These are phyloP conservation scores for Anomalospiza imberbis DNA, from an alignment of 2,797 vertebrate genomes.

Conservation along the genomic window DNA sequence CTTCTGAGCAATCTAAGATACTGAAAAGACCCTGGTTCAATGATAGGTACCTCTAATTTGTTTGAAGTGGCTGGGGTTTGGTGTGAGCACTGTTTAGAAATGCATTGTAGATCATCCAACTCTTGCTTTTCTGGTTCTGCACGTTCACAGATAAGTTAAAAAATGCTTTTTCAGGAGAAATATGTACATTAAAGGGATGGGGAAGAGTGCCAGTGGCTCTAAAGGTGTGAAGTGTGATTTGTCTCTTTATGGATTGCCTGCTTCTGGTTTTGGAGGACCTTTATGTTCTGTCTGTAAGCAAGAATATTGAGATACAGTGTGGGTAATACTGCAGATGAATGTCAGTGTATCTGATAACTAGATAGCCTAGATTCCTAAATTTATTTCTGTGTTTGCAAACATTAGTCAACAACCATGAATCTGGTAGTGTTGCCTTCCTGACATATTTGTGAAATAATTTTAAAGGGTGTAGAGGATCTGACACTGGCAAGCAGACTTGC, in stretches of 20 bases:
- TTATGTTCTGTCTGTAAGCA: not conserved
- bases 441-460: not conserved
- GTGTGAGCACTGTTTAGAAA: not conserved
- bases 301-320: not conserved
- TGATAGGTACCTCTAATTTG: not conserved
- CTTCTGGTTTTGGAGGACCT: not conserved
- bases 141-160: not conserved
- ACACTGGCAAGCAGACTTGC: not conserved
- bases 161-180: not conserved
- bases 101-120: not conserved
- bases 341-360: not conserved
- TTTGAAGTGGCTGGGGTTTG: not conserved
- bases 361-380: not conserved
- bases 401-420: not conserved
- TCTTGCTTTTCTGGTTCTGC: not conserved
- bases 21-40: not conserved
- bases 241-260: not conserved
- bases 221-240: not conserved
- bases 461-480: not conserved
- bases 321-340: not conserved
- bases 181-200: accelerated
- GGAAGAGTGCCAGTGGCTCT: not conserved
- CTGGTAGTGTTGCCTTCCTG: not conserved
- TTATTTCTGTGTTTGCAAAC: not conserved
- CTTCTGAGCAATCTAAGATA: not conserved